Percentiles rank a stretch among this genome's conserved stretches.
Conservation (phyloP, 2,797 vertebrate species). For the Clamator glandarius region DNA sequence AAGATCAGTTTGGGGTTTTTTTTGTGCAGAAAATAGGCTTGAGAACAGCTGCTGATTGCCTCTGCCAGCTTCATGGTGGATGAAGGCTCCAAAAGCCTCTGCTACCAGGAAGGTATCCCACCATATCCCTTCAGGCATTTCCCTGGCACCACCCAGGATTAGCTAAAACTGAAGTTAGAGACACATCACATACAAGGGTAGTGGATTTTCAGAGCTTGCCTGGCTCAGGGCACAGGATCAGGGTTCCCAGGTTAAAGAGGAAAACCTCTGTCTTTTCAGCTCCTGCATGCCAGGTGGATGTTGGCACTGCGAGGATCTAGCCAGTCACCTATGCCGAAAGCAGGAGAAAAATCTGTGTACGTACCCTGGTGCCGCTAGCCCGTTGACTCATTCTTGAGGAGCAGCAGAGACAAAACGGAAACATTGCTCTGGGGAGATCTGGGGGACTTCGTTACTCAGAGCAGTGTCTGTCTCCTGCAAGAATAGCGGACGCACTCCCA, state of each 20-base stretch:
- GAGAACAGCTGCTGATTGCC: not conserved
- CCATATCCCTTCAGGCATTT: rapidly evolving
- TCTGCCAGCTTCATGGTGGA: not conserved
- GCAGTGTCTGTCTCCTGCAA: not conserved
- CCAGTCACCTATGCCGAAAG: not conserved
- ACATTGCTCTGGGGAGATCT: not conserved
- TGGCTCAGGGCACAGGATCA: not conserved
- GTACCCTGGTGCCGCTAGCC: rapidly evolving
- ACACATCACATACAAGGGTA: rapidly evolving
- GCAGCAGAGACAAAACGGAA: not conserved
- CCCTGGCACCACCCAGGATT: not conserved
- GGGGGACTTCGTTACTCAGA: not conserved
- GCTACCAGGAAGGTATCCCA: not conserved
- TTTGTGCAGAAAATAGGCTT: not conserved
- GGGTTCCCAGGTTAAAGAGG: not conserved
- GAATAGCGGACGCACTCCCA: not conserved
- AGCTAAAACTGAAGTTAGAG: not conserved
- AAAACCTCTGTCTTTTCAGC: not conserved
- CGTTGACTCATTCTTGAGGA: not conserved
- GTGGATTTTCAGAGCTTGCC: too few species aligned
- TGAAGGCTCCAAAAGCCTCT: not conserved
- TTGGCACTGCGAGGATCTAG: rapidly evolving
- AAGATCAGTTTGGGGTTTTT: rapidly evolving
- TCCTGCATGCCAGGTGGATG: rapidly evolving
- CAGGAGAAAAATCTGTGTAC: not conserved